These are phyloP conservation scores for Darevskia mixta DNA, from an alignment of 2,797 vertebrate species.

Conservation along the genomic window DNA sequence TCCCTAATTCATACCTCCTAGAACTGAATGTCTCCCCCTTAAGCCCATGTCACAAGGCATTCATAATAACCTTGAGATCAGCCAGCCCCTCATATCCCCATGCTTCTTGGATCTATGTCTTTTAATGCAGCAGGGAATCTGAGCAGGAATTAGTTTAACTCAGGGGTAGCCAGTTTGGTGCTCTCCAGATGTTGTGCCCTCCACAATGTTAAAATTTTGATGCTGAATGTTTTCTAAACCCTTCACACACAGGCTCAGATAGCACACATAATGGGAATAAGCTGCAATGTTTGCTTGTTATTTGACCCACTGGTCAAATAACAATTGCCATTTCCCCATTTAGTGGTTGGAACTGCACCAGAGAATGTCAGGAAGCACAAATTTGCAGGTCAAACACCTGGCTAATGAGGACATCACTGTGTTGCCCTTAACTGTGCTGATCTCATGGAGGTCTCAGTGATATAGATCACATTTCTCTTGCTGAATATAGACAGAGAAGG, in stretches of 20 bases:
- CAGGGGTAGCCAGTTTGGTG: not conserved
- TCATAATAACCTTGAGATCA: not conserved
- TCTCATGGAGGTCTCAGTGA: not conserved
- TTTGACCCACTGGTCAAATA: not conserved
- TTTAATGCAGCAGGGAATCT: not conserved
- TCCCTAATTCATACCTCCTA: not conserved
- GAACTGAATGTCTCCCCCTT: not conserved
- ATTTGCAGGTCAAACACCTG: not conserved
- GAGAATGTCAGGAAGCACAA: not conserved
- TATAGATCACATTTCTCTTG: not conserved
- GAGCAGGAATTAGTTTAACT: not conserved
- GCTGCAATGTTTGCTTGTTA: not conserved
- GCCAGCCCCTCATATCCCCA: not conserved
- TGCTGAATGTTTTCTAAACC: too few relatives aligned
- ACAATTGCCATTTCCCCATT: not conserved
- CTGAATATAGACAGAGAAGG: not conserved
- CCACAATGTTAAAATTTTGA: not conserved
- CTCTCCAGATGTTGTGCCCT: not conserved
- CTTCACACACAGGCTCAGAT: too few relatives aligned
- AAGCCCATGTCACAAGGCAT: not conserved
- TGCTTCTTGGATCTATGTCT: not conserved
- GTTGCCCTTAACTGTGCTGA: not conserved
- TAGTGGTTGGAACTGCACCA: not conserved
- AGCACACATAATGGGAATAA: not conserved
- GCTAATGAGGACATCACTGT: not conserved